phyloP scores from a whole-genome alignment of 1,140 invertebrate genomes.

The Gryllus bimaculatus region DNA sequence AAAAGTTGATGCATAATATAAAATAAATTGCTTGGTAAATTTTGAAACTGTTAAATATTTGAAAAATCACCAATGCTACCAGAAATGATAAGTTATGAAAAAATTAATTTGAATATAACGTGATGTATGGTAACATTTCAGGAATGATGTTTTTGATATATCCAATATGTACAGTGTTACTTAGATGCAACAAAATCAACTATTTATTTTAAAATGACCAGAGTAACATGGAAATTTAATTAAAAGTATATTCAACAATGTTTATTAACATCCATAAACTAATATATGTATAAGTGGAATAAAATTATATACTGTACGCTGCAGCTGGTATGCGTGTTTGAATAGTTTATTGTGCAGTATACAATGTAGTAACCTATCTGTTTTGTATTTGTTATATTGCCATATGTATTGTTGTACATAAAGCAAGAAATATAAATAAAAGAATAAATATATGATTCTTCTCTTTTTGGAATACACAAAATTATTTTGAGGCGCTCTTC shows the following conservation, averaged over 20 bases:
- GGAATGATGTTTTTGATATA: not conserved
- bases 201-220: not conserved
- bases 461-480: no score
- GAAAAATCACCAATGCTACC: no score
- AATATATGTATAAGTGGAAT: not conserved
- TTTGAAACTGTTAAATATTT: no score
- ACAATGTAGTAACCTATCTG: not conserved
- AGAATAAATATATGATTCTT: no score
- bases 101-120: not conserved
- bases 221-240: not conserved
- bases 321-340: not conserved
- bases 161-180: not conserved
- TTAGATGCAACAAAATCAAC: not conserved
- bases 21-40: no score
- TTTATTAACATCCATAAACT: not conserved
- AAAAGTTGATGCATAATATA: no score
- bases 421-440: not conserved
- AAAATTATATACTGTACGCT: not conserved
- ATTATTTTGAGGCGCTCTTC: no score
- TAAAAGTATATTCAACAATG: not conserved
- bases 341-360: not conserved
- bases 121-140: not conserved
- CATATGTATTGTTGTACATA: not conserved
- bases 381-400: conserved; percentile 6
- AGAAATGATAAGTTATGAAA: not conserved